Evolutionary conservation across 2,888 invertebrate genomes (phyloP).

Genomic region (Abrostola tripartita): DNA sequence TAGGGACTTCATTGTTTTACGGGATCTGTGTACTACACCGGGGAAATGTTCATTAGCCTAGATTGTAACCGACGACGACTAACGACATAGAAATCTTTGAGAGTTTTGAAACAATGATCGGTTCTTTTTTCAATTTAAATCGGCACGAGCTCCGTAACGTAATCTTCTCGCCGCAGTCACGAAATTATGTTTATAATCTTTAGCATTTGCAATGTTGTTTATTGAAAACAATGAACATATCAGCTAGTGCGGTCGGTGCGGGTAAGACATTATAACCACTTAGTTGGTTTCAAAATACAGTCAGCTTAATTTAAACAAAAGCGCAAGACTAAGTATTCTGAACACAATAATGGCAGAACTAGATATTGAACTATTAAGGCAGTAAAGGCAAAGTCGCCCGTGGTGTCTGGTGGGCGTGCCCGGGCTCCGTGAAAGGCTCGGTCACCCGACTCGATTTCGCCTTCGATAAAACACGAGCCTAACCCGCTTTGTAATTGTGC

Average conservation of each 20-base stretch:
- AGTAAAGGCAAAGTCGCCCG: slow-evolving; percentile 66
- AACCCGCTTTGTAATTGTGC: slow-evolving; percentile 66
- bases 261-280: slow-evolving; percentile 42
- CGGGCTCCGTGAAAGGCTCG: slow-evolving; percentile 79
- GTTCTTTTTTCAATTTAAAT: slow-evolving; percentile 72
- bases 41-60: slow-evolving; percentile 69
- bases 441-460: slow-evolving; percentile 77
- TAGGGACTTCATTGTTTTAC: slow-evolving; percentile 57
- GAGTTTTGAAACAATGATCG: slow-evolving; percentile 73
- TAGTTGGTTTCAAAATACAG: slow-evolving; percentile 50
- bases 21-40: slow-evolving; percentile 55
- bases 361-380: slow-evolving; percentile 65
- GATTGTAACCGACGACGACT: slow-evolving; percentile 54
- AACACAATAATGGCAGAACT: slow-evolving; percentile 58
- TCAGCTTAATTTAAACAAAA: slow-evolving; percentile 60
- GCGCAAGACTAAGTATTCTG: slow-evolving; percentile 58
- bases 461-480: slow-evolving; percentile 74
- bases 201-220: slow-evolving; percentile 49
- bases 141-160: slow-evolving; percentile 72
- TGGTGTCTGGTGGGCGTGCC: slow-evolving; percentile 72
- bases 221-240: slow-evolving; percentile 48
- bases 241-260: slow-evolving; percentile 40
- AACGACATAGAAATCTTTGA: slow-evolving; percentile 67
- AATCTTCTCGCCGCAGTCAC: slow-evolving; percentile 70
- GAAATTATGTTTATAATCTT: slow-evolving; percentile 56